Conservation (phyloP, 2,888 invertebrate species). For the Heliconius charithonia region DNA sequence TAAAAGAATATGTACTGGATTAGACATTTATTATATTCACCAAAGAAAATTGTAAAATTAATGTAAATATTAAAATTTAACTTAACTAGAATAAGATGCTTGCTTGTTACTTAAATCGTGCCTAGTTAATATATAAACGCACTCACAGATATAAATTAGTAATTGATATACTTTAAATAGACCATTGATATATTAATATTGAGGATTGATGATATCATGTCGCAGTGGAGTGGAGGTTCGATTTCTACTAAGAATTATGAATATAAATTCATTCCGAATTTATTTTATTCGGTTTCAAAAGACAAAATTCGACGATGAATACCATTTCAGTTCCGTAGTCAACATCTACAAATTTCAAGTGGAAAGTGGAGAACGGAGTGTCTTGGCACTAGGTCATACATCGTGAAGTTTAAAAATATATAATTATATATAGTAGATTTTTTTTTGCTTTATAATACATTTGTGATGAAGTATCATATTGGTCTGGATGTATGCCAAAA, state of each 20-base stretch:
- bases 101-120: slow-evolving; percentile 25
- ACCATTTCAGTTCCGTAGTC: too few species aligned
- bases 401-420: too few species aligned
- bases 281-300: too few species aligned
- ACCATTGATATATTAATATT: background rate
- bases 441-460: background rate
- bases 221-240: background rate
- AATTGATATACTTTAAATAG: slow-evolving; percentile 38
- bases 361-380: too few species aligned
- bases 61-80: slow-evolving; percentile 12
- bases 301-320: too few species aligned
- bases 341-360: too few species aligned
- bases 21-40: slow-evolving; percentile 10
- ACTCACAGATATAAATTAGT: slow-evolving; percentile 30
- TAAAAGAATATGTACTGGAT: background rate
- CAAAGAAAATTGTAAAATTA: slow-evolving; percentile 28
- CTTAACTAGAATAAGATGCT: slow-evolving; percentile 3
- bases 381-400: too few species aligned
- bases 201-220: background rate
- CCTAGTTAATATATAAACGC: background rate
- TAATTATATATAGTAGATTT: too few species aligned
- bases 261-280: too few species aligned
- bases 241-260: too few species aligned
- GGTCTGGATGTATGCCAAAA: slow-evolving; percentile 52
- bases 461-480: slow-evolving; percentile 37